phyloP scores from a whole-genome alignment of 2,797 vertebrate genomes.

The Rhadinocentrus ornatus region DNA sequence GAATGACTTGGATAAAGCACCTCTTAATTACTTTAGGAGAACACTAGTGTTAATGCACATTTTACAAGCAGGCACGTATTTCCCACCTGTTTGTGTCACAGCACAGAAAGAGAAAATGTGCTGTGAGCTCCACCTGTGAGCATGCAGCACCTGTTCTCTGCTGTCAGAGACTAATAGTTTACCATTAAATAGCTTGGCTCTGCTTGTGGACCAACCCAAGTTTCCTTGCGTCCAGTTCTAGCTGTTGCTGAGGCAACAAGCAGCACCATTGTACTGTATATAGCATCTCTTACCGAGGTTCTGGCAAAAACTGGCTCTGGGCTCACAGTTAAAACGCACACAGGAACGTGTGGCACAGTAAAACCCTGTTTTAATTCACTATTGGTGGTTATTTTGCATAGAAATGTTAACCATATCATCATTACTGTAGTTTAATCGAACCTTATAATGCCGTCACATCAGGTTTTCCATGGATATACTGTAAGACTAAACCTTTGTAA shows the following conservation, averaged over 20 bases:
- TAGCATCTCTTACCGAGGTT: conserved; percentile 59
- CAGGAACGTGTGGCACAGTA: conserved; percentile 15
- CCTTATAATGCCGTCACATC: too few relatives aligned
- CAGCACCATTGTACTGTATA: conserved; percentile 59
- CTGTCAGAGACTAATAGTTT: conserved; percentile 67
- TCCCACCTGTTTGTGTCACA: conserved; percentile 6
- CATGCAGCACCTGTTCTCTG: conserved; percentile 24
- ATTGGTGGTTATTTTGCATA: background rate
- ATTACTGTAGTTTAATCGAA: too few relatives aligned
- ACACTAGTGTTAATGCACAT: background rate
- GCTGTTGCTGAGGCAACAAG: conserved; percentile 81
- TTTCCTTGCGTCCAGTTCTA: conserved; percentile 69
- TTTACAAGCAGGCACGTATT: background rate
- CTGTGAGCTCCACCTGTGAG: conserved; percentile 30
- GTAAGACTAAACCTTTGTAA: background rate
- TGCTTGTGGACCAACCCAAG: conserved; percentile 55
- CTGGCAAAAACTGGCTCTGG: conserved; percentile 47
- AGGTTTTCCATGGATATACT: background rate
- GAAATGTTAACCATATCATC: background rate
- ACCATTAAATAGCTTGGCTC: conserved; percentile 60
- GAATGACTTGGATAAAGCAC: background rate
- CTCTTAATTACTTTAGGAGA: background rate
- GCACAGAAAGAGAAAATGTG: background rate
- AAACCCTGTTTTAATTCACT: conserved; percentile 8
- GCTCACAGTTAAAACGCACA: conserved; percentile 40